Evolutionary conservation across 2,888 invertebrate genomes (phyloP).

Genomic region (Chesias legatella): DNA sequence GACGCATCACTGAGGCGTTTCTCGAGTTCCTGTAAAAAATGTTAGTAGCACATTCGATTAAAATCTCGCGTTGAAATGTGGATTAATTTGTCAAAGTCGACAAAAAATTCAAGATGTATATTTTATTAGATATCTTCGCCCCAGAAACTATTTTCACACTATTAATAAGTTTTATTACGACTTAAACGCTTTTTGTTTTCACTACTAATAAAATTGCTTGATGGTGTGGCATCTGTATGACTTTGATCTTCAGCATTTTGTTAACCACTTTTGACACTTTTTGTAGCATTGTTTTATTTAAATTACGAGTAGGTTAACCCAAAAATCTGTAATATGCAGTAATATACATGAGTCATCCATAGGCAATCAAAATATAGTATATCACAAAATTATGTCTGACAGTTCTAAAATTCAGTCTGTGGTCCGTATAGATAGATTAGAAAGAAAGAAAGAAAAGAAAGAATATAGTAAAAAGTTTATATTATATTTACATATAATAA

Average conservation of each 20-base stretch:
- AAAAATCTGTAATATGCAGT: too few species aligned
- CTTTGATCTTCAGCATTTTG: conserved; percentile 42
- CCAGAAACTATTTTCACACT: conserved; percentile 57
- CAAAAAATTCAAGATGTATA: conserved; percentile 30
- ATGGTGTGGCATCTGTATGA: conserved; percentile 36
- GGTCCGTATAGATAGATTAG: neutral
- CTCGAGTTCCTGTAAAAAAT: conserved; percentile 46
- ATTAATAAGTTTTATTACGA: conserved; percentile 64
- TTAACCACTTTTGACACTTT: conserved; percentile 11
- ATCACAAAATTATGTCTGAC: too few species aligned
- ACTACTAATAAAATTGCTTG: conserved; percentile 57
- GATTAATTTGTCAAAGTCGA: conserved; percentile 65
- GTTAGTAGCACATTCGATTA: conserved; percentile 50
- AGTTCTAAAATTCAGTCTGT: conserved; percentile 1
- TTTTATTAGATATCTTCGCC: conserved; percentile 46
- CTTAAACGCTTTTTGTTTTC: conserved; percentile 69
- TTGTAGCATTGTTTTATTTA: conserved; percentile 2
- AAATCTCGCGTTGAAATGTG: conserved; percentile 60
- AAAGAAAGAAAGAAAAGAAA: neutral
- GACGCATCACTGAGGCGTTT: conserved; percentile 43
- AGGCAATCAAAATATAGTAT: too few species aligned
- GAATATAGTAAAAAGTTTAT: too few species aligned
- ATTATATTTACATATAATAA: too few species aligned
- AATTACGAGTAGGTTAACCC: too few species aligned
- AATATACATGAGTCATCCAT: too few species aligned